Evolutionary conservation across 1,140 invertebrate species (phyloP), one percentile per base, ranked within the genome.

Genomic region (Diachasma alloeum): DNA sequence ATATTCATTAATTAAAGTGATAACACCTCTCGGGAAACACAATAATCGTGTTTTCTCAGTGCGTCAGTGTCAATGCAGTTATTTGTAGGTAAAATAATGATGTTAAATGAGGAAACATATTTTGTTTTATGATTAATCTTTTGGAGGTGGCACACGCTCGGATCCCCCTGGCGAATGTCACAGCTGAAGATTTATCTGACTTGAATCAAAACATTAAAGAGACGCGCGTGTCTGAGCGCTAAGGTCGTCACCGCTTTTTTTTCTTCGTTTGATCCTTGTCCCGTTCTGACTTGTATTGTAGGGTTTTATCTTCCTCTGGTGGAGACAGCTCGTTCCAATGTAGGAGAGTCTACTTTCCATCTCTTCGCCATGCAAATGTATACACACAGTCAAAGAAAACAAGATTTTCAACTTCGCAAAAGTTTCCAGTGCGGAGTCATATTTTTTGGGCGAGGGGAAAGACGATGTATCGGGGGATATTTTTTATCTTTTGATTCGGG

Each of bases 321-420:
- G n/a, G 15, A 31, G 59, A 66, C 24, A 66, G 22, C 59, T 66
- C 31, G 8, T 13, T 31, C 31, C 17, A 66, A 31, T 22, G 3
- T 31, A 66, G n/a, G 59, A 10, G 26, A 66, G 59, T 22, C 24
- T 15, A 66, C 59, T 66, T 66, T 66, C 59, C 59, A 66, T 66
- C 59, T 66, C 59, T 66, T 66, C 59, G 22, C 17, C 26, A 66
- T 66, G 22, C 31, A 4, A 66, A 31, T 66, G 13, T 66, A 66
- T 31, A 66, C 59, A 66, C 9, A 66, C 13, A 66, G 11, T 31
- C 22, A 15, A 26, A 66, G 31, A 66, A 36, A 66, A 66, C 59
- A 66, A 66, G 59, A 66, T 66, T 66, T 66, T 66, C 59, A 66
- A 66, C 22, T 66, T 19, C 2, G 24, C 59, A 26, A 66, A 66